Conservation (phyloP, 2,888 invertebrate species). For the Catotricha subobsoleta region DNA sequence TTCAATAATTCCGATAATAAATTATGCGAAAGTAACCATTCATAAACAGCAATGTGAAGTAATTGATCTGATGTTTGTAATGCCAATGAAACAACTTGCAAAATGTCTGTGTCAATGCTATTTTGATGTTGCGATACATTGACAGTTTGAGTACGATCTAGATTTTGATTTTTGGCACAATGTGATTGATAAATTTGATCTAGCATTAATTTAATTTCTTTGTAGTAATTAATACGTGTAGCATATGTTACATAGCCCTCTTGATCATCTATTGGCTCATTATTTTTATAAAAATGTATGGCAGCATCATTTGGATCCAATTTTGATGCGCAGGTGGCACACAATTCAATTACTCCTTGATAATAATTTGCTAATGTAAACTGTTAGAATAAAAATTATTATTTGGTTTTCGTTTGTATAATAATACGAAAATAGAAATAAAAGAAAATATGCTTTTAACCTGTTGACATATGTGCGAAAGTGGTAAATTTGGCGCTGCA, state of each 20-base stretch:
- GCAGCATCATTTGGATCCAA: constrained; percentile 81
- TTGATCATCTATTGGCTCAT: constrained; percentile 63
- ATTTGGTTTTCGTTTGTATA: neutral
- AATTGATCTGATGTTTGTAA: constrained; percentile 57
- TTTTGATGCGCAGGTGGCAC: constrained; percentile 64
- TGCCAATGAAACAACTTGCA: constrained; percentile 44
- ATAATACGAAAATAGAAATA: neutral
- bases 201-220: constrained; percentile 62
- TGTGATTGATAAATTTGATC: constrained; percentile 33
- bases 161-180: constrained; percentile 16
- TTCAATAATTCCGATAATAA: constrained; percentile 48
- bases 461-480: constrained; percentile 68
- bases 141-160: constrained; percentile 17
- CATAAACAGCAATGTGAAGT: constrained; percentile 80
- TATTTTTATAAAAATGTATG: constrained; percentile 69
- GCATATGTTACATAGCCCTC: constrained; percentile 61
- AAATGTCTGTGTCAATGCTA: constrained; percentile 29
- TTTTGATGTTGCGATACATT: constrained; percentile 15
- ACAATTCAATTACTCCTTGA: constrained; percentile 75
- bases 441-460: too few relatives aligned
- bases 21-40: constrained; percentile 73
- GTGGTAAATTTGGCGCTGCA: constrained; percentile 71
- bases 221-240: constrained; percentile 71
- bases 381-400: constrained; percentile 9
- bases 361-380: constrained; percentile 66